phyloP scores from a whole-genome alignment of 1,140 invertebrate genomes.

The Drosophila trapezifrons region DNA sequence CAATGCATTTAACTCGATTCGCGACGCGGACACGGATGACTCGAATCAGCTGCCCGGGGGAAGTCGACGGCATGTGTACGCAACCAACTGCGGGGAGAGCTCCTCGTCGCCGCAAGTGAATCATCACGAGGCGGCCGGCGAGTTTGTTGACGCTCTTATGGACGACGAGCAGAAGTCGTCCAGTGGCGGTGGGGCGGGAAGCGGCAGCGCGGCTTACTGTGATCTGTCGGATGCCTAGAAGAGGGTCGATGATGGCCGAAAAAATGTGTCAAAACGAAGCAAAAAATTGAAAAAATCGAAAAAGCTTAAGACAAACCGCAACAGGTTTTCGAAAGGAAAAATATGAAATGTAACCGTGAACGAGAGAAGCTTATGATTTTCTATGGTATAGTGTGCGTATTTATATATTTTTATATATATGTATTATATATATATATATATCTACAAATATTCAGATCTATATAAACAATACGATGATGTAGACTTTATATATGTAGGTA shows the following conservation, averaged over 20 bases:
- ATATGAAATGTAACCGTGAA: conserved; percentile 68
- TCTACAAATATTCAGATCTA: conserved; percentile 37
- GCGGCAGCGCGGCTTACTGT: conserved; percentile 55
- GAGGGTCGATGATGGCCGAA: background rate
- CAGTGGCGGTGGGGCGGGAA: conserved; percentile 30
- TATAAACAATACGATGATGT: conserved; percentile 38
- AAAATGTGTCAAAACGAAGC: conserved; percentile 62
- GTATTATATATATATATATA: conserved; percentile 32
- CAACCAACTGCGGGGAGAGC: conserved; percentile 81
- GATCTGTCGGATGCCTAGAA: conserved; percentile 79
- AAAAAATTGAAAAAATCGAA: conserved; percentile 23
- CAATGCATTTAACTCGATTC: conserved; percentile 81
- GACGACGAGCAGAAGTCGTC: conserved; percentile 70
- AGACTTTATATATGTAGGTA: conserved; percentile 42
- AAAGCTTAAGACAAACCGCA: conserved; percentile 14
- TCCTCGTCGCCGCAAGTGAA: conserved; percentile 80
- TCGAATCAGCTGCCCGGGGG: conserved; percentile 71
- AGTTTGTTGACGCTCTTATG: conserved; percentile 67
- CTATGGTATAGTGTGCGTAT: conserved; percentile 48
- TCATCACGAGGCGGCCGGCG: conserved; percentile 65
- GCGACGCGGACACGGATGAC: conserved; percentile 81
- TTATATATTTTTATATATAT: conserved; percentile 56
- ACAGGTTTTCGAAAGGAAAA: conserved; percentile 22
- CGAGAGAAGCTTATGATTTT: conserved; percentile 80
- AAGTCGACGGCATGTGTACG: conserved; percentile 77